These are phyloP conservation scores for Indicator maculatus DNA, from an alignment of 2,113 vertebrate species.

Conservation along the genomic window DNA sequence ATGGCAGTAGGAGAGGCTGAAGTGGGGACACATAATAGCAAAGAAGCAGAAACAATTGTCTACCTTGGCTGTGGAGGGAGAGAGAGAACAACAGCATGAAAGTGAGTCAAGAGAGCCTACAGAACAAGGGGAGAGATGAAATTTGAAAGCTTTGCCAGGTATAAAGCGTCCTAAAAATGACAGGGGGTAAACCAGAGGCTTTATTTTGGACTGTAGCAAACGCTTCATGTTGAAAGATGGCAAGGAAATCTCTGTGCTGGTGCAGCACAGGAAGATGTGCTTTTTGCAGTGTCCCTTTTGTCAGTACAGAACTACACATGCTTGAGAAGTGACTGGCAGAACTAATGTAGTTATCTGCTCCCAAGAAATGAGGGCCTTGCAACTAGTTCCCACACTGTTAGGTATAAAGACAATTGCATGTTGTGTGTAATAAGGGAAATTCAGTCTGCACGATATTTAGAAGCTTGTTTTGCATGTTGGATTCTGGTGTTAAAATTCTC, in stretches of 20 bases:
- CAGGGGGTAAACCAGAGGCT: not conserved
- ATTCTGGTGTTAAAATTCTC: not conserved
- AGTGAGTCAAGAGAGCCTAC: not conserved
- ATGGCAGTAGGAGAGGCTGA: not conserved
- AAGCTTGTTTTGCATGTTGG: not conserved
- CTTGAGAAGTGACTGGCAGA: not conserved
- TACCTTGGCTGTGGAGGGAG: not conserved
- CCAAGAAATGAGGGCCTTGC: not conserved
- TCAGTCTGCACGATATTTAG: not conserved
- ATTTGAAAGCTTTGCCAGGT: not conserved
- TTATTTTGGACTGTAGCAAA: not conserved
- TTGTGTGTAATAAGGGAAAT: not conserved
- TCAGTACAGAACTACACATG: not conserved
- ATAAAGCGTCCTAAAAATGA: not conserved
- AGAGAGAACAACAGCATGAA: accelerated
- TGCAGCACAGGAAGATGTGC: not conserved
- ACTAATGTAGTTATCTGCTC: not conserved
- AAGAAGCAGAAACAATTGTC: not conserved
- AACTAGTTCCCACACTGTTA: not conserved
- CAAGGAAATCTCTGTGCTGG: not conserved
- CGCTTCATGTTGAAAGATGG: not conserved
- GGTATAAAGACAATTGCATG: not conserved
- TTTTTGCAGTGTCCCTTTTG: not conserved
- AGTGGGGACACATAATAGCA: not conserved
- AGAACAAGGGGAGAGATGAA: not conserved